Conservation (phyloP, 2,888 invertebrate genomes). For the Pristionchus entomophagus region DNA sequence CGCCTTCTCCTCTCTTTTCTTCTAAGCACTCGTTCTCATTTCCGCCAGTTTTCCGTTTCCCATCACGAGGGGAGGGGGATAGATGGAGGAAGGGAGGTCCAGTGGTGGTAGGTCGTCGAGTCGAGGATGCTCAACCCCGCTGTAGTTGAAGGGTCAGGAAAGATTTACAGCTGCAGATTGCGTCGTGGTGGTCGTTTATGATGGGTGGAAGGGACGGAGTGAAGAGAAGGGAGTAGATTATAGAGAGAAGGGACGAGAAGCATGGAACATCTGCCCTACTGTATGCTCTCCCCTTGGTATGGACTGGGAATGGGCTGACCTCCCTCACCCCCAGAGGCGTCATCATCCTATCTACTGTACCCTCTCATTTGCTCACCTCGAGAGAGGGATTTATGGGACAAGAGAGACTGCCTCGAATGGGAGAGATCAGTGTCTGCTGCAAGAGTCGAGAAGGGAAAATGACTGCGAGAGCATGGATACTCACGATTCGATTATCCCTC, state of each 20-base stretch:
- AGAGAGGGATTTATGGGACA: neutral
- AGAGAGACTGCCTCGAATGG: neutral
- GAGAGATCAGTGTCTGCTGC: neutral
- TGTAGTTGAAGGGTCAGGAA: neutral
- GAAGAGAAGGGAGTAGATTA: conserved; percentile 6
- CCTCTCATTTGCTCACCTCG: conserved; percentile 37
- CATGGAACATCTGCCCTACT: conserved; percentile 11
- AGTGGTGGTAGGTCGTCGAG: conserved; percentile 6
- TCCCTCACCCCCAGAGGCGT: conserved; percentile 14
- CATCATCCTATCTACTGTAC: neutral
- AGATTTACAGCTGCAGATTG: conserved; percentile 37
- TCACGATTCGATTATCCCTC: conserved; percentile 33
- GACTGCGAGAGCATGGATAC: conserved; percentile 16
- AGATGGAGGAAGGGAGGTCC: neutral
- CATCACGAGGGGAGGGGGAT: neutral
- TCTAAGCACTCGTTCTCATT: conserved; percentile 29
- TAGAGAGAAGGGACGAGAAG: conserved; percentile 5
- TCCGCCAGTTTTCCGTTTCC: conserved; percentile 7
- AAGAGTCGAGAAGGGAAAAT: neutral
- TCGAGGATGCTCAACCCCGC: neutral
- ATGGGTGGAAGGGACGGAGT: neutral
- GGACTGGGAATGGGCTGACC: neutral
- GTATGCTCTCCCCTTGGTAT: neutral
- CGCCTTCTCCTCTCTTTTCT: conserved; percentile 16
- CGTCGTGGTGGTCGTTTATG: conserved; percentile 13